Evolutionary conservation across 2,888 invertebrate species (phyloP), one percentile per base, ranked within the genome.

Genomic region (Dyspetes luteomarginatus): DNA sequence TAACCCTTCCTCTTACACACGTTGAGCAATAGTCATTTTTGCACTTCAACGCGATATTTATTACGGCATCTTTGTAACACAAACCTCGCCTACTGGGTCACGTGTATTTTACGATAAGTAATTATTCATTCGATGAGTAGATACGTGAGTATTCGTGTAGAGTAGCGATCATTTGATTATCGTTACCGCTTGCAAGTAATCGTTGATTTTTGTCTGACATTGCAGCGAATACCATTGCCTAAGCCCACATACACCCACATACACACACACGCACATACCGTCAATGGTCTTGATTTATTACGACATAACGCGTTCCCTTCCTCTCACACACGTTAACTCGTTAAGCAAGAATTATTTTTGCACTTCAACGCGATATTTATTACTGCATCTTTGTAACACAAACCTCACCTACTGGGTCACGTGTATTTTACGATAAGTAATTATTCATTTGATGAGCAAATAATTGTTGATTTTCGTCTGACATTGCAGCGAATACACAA

Each of bases 231-330:
- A n/a, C n/a, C n/a, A n/a, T n/a, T n/a, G 73, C 73, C 78, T 65
- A 75, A 78, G 74, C 68, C 60, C 78, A 26, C 22, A 58, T 36
- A 45, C 48, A 50, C 48, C 22, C 45, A 30, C 19, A 64, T 22
- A 3, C n/a, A 24, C 24, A 52, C n/a, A 52, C 24, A 52, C n/a
- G 5, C 7, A n/a, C 22, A 22, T 52, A 12, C 24, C 17, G 24
- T 22, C 52, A 36, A 12, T 36, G n/a, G 36, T 36, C 36, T 9
- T 52, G 52, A 52, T 52, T 52, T 75, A 79, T 79, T 58, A 50
- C 58, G 50, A 36, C 76, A 76, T 71, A 76, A 79, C 75, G n/a
- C n/a, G n/a, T n/a, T n/a, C n/a, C 69, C 69, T 36, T 43, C 71
- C 50, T 65, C 52, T 45, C 41, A 28, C 65, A 67, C 48, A 7